These are phyloP conservation scores for Platichthys stellatus DNA, from an alignment of 2,113 vertebrate genomes.

Conservation along the genomic window DNA sequence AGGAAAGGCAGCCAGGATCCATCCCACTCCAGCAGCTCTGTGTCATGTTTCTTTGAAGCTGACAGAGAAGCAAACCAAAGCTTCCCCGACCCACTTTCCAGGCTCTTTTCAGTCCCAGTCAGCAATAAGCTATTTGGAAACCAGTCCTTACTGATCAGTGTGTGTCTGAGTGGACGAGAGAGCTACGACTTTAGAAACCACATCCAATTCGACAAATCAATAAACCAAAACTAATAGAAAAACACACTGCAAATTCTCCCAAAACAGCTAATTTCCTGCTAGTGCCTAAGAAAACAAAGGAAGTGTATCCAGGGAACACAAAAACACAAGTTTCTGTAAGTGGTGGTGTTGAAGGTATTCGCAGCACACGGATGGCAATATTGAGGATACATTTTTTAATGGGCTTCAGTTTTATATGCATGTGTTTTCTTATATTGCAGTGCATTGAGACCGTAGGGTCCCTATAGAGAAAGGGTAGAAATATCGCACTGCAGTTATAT, in stretches of 20 bases:
- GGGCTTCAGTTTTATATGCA: neutral
- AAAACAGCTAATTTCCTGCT: neutral
- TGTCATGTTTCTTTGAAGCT: conserved; percentile 27
- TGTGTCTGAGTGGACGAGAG: neutral
- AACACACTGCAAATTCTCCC: neutral
- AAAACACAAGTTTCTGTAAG: neutral
- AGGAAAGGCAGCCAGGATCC: conserved; percentile 8
- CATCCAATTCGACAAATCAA: neutral
- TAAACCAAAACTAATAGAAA: neutral
- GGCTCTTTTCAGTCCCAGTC: neutral
- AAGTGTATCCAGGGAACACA: neutral
- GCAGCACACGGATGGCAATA: too few species aligned
- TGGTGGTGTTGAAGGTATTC: neutral
- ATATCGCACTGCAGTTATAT: too few species aligned
- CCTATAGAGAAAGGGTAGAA: too few species aligned
- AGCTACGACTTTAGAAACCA: neutral
- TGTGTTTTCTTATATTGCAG: neutral
- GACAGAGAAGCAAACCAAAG: conserved; percentile 26
- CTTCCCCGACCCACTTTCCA: neutral
- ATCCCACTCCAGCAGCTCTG: conserved; percentile 30
- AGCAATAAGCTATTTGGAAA: conserved; percentile 1
- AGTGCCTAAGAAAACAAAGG: neutral
- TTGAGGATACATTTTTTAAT: neutral
- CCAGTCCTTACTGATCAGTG: neutral
- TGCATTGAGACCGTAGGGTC: neutral